Conservation (phyloP, 2,797 vertebrate species). For the Amblyraja radiata region DNA sequence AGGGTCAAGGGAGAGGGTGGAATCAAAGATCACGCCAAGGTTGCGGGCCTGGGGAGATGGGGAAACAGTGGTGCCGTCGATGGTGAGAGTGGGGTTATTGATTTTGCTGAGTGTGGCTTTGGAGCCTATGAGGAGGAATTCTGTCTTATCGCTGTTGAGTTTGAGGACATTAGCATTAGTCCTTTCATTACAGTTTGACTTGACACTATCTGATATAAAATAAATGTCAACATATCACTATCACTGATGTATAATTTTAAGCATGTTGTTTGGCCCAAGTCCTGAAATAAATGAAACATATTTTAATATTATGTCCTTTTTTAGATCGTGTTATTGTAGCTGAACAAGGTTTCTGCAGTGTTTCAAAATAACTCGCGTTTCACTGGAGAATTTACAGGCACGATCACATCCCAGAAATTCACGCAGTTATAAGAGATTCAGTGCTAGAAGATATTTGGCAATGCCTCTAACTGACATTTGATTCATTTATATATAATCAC, state of each 20-base stretch:
- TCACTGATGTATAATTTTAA: not conserved
- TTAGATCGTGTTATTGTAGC: not conserved
- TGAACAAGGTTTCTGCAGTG: not conserved
- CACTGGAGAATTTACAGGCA: not conserved
- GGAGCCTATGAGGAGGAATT: no score
- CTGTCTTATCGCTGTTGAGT: no score
- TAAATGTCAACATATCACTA: not conserved
- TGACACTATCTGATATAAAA: not conserved
- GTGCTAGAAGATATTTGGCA: not conserved
- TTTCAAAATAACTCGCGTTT: not conserved
- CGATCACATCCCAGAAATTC: not conserved
- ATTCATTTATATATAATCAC: no score
- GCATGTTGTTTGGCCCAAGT: not conserved
- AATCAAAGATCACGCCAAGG: no score
- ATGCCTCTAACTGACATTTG: not conserved
- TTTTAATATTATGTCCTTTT: not conserved
- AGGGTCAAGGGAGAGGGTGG: no score
- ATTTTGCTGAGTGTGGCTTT: no score
- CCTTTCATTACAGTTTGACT: no score
- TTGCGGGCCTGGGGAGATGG: no score
- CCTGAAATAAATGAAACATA: not conserved
- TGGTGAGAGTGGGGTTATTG: no score
- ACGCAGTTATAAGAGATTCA: not conserved
- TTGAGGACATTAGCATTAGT: no score
- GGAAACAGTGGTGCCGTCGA: no score